Evolutionary conservation across 1,140 invertebrate species (phyloP), one percentile per base, ranked within the genome.

Genomic region (Papilio aristodemus): DNA sequence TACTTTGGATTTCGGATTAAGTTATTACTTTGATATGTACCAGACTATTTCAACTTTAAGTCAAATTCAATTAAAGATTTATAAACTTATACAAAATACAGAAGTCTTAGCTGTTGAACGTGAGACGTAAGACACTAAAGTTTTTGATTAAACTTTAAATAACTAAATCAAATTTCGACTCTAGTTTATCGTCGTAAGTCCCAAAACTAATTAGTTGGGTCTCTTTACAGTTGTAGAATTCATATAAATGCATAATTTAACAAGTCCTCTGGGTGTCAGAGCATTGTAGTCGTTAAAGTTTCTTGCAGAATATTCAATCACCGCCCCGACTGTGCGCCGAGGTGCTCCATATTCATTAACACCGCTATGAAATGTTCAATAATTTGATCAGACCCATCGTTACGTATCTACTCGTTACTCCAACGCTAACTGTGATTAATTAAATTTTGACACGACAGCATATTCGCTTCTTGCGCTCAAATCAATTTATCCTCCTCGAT

Each of bases 261-360:
- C 39, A 66, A 14, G 22, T 66, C 41, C 63, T 43, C n/a, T 19
- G 25, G 41, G 63, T 66, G 63, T 66, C 63, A 66, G 43, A 46
- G 22, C 13, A 66, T 66, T 50, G 41, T 66, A 50, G 22, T 46
- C 43, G 63, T 66, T 66, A 36, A 66, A 66, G 63, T 66, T 66
- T 66, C 63, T 43, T 46, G 25, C 17, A 50, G 63, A 66, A 66
- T 50, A 66, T 66, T 66, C 41, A 66, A 66, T 66, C 63, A 66
- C 38, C 17, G 62, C 19, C 25, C 13, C 38, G 14, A 41, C 17
- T 63, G 9, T 36, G 32, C 60, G 13, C 38, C 19, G 37, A 41
- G 60, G 60, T 64, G 22, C 38, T 62, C n/a, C 27, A 37, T 60
- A 60, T 60, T 60, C 32, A 60, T 60, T 60, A 60, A 37, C 37